Percentiles rank a stretch among this genome's conserved stretches.
These are phyloP conservation scores for Diogma glabrata DNA, from an alignment of 2,888 invertebrate genomes.

Conservation along the genomic window DNA sequence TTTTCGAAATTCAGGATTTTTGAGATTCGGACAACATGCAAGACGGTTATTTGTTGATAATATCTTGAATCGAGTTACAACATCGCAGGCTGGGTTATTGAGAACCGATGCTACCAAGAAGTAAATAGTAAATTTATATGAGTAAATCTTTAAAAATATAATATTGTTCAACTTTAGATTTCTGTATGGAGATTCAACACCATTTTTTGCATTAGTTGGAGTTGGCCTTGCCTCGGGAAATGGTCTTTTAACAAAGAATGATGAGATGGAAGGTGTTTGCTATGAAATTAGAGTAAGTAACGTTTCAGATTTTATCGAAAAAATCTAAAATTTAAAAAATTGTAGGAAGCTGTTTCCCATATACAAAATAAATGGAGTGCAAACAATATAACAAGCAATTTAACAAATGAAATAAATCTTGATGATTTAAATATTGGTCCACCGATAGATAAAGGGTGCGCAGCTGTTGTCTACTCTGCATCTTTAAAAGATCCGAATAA, in stretches of 20 bases:
- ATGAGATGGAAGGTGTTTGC: conserved; percentile 65
- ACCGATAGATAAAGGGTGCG: conserved; percentile 67
- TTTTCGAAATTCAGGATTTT: conserved; percentile 28
- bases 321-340: neutral
- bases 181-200: conserved; percentile 56
- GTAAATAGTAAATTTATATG: conserved; percentile 20
- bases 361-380: conserved; percentile 32
- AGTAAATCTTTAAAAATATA: neutral
- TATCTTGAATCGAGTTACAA: conserved; percentile 55
- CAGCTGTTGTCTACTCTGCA: conserved; percentile 68
- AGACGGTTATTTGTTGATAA: conserved; percentile 56
- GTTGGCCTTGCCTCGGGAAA: conserved; percentile 61
- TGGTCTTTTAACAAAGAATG: conserved; percentile 61
- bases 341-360: conserved; percentile 29
- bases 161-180: conserved; percentile 32
- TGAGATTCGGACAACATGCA: conserved; percentile 49
- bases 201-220: conserved; percentile 63
- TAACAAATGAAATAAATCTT: conserved; percentile 40
- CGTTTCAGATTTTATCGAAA: conserved; percentile 1
- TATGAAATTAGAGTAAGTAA: conserved; percentile 57
- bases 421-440: conserved; percentile 51
- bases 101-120: conserved; percentile 50
- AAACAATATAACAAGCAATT: conserved; percentile 28
- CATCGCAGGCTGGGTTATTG: conserved; percentile 49
- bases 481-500: conserved; percentile 33